These are phyloP conservation scores for Rhagium mordax DNA, from an alignment of 2,888 invertebrate species.

Conservation along the genomic window DNA sequence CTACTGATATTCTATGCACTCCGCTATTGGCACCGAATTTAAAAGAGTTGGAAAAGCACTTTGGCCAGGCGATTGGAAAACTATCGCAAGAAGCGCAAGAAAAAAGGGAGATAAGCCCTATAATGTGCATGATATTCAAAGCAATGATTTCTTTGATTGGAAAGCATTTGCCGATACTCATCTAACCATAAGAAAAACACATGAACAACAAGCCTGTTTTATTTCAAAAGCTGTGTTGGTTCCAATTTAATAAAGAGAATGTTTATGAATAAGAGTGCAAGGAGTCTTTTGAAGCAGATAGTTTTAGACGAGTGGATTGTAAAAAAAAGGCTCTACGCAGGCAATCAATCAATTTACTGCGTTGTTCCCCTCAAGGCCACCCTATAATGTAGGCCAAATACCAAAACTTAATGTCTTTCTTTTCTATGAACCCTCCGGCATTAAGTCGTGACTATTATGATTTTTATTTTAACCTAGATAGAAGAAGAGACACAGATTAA, in stretches of 20 bases:
- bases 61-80: conserved; percentile 39
- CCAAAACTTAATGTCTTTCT: background rate
- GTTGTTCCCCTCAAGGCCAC: background rate
- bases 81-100: conserved; percentile 33
- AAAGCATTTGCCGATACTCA: conserved; percentile 26
- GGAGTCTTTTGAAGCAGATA: background rate
- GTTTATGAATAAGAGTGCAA: background rate
- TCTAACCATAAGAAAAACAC: conserved; percentile 22
- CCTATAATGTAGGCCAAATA: background rate
- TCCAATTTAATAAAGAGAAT: conserved; percentile 11
- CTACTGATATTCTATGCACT: background rate
- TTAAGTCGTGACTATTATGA: background rate
- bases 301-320: background rate
- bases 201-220: conserved; percentile 1
- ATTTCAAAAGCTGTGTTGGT: conserved; percentile 33
- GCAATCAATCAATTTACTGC: background rate
- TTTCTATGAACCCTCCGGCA: conserved; percentile 2
- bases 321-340: background rate
- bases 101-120: conserved; percentile 37
- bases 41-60: conserved; percentile 45
- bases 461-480: background rate
- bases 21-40: conserved; percentile 53
- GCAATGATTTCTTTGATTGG: conserved; percentile 29
- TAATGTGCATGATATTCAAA: conserved; percentile 24
- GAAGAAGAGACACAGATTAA: conserved; percentile 1